phyloP scores from a whole-genome alignment of 2,113 vertebrate genomes.

The Hippocampus mohnikei region DNA sequence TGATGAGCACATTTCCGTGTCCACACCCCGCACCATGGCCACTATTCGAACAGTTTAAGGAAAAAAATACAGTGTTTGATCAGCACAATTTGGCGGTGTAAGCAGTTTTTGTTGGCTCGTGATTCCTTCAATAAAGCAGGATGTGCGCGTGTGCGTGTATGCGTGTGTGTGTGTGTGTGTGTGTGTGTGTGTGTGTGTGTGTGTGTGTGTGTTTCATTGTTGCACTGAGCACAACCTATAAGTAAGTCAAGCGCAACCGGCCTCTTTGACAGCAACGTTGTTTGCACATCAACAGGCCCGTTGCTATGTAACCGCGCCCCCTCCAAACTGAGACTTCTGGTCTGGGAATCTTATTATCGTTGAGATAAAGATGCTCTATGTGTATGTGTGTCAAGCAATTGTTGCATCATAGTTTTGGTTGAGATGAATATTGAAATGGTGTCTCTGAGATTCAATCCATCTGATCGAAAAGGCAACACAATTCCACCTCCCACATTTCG shows the following conservation, averaged over 20 bases:
- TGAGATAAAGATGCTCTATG: slow-evolving; percentile 22
- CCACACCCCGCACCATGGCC: not conserved
- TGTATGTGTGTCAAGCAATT: not conserved
- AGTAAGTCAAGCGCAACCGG: slow-evolving; percentile 43
- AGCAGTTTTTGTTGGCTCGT: slow-evolving; percentile 14
- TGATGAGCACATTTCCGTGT: not conserved
- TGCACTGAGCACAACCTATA: slow-evolving; percentile 51
- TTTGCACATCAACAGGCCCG: slow-evolving; percentile 72
- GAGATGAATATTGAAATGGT: not conserved
- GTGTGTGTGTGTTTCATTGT: slow-evolving; percentile 54
- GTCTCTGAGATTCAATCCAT: not conserved
- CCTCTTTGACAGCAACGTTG: slow-evolving; percentile 61
- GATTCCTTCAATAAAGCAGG: slow-evolving; percentile 28
- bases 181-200: slow-evolving; percentile 7
- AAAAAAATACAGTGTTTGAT: slow-evolving; percentile 5
- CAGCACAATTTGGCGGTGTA: slow-evolving; percentile 12
- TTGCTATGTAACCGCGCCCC: slow-evolving; percentile 67
- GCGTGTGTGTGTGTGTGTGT: not conserved
- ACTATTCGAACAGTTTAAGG: slow-evolving; percentile 3
- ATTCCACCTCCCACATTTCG: not conserved
- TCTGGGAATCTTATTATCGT: slow-evolving; percentile 53
- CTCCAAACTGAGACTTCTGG: slow-evolving; percentile 48
- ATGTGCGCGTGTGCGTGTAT: not conserved
- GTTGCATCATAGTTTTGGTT: not conserved
- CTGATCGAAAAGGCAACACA: not conserved